Conservation (phyloP, 2,797 vertebrate genomes). For the Malurus splendens region DNA sequence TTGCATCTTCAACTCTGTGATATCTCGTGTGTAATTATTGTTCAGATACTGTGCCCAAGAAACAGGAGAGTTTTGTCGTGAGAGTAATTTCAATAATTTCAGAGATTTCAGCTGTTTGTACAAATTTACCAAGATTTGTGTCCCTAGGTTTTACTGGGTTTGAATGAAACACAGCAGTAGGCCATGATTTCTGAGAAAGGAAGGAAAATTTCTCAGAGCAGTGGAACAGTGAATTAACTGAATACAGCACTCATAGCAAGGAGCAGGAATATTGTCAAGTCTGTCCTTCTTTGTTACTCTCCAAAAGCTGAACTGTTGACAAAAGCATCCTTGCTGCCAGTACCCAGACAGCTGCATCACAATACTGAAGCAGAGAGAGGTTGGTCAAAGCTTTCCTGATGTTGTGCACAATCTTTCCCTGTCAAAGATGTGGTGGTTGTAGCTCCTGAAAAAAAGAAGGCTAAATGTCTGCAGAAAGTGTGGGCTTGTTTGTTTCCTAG, state of each 20-base stretch:
- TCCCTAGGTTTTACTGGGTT: conserved; percentile 23
- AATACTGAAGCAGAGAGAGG: neutral
- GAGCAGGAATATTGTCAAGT: neutral
- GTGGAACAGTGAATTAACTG: neutral
- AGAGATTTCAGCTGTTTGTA: neutral
- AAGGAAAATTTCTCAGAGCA: neutral
- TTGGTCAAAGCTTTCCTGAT: neutral
- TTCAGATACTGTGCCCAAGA: neutral
- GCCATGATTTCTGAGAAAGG: neutral
- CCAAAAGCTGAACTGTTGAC: neutral
- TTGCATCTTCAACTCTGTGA: neutral
- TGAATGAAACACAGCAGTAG: neutral
- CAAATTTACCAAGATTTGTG: conserved; percentile 22
- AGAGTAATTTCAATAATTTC: neutral
- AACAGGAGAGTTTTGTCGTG: neutral
- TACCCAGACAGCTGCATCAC: neutral
- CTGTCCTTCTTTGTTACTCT: neutral
- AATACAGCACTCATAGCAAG: neutral
- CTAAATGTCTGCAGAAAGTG: neutral
- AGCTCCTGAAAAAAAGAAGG: neutral
- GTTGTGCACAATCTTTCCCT: neutral
- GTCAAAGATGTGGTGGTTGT: neutral
- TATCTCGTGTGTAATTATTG: neutral
- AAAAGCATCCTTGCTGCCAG: neutral
- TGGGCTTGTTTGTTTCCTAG: neutral